A percentile compares a stretch with the other conserved stretches of the same genome.
These are phyloP conservation scores for Zygogramma bicolorata DNA, from an alignment of 2,888 invertebrate species.

Conservation along the genomic window DNA sequence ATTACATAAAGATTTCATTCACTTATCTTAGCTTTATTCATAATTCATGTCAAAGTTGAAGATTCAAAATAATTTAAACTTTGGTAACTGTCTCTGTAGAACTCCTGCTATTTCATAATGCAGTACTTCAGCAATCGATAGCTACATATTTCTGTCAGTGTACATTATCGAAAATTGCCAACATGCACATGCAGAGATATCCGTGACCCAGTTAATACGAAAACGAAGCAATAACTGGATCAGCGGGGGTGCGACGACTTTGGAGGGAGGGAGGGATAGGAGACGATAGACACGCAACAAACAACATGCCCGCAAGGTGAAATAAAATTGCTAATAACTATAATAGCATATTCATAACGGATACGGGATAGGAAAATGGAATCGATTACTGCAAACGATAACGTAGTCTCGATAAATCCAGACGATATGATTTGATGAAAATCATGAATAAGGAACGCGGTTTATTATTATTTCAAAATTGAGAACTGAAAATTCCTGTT, in stretches of 20 bases:
- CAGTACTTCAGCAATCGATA: too few species aligned
- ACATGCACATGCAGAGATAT: background rate
- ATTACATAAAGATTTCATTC: too few species aligned
- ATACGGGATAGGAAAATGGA: background rate
- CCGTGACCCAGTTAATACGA: background rate
- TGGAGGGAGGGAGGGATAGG: background rate
- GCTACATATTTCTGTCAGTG: background rate
- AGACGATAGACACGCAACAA: background rate
- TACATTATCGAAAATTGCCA: background rate
- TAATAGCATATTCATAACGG: background rate
- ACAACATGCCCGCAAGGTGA: background rate
- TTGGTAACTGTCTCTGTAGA: too few species aligned
- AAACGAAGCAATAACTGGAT: background rate
- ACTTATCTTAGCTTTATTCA: too few species aligned
- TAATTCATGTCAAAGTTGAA: too few species aligned
- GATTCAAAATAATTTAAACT: too few species aligned
- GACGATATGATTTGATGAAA: background rate
- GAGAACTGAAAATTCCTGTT: too few species aligned
- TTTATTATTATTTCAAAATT: too few species aligned
- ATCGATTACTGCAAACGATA: background rate
- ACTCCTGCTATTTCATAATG: too few species aligned
- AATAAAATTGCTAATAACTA: background rate
- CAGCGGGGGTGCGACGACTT: background rate
- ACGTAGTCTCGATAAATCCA: too few species aligned
- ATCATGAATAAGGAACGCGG: too few species aligned